Evolutionary conservation across 1,140 invertebrate species (phyloP).

Genomic region (Drosophila persimilis): DNA sequence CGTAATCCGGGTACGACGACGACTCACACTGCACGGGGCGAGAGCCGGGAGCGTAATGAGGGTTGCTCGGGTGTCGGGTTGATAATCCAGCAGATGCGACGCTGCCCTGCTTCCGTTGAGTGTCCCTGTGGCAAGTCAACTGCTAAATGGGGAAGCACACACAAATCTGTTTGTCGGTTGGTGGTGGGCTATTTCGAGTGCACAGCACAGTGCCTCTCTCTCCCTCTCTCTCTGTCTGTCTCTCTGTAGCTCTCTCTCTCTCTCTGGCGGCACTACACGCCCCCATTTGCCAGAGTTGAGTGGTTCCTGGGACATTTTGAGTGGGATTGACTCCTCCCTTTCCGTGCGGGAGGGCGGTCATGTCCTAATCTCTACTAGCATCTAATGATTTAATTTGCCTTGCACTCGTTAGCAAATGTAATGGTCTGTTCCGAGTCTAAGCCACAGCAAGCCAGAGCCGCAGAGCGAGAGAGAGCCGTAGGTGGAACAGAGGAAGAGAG

Average conservation of each 20-base stretch:
- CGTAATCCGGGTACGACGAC: conserved; percentile 66
- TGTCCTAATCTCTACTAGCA: conserved; percentile 69
- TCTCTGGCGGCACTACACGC: conserved; percentile 38
- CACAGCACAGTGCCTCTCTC: conserved; percentile 48
- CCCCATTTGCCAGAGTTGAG: conserved; percentile 38
- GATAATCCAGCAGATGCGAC: conserved; percentile 60
- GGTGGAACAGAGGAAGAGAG: neutral
- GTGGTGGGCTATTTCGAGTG: conserved; percentile 21
- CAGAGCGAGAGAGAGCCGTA: neutral
- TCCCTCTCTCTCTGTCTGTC: conserved; percentile 18
- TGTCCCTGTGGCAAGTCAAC: conserved; percentile 69
- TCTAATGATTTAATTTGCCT: conserved; percentile 83
- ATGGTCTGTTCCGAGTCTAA: conserved; percentile 79
- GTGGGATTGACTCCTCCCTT: conserved; percentile 61
- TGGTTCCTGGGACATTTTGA: conserved; percentile 34
- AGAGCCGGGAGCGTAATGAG: conserved; percentile 68
- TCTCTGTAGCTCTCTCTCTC: neutral
- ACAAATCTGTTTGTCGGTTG: conserved; percentile 57
- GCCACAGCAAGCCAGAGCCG: conserved; percentile 38
- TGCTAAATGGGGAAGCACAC: conserved; percentile 63
- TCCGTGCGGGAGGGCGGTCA: neutral
- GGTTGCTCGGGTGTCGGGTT: conserved; percentile 44
- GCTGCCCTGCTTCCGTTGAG: conserved; percentile 9
- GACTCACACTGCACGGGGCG: conserved; percentile 44
- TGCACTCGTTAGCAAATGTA: conserved; percentile 82